Base-by-base conservation (phyloP, 2,113 vertebrate genomes). In the Platichthys stellatus region DNA sequence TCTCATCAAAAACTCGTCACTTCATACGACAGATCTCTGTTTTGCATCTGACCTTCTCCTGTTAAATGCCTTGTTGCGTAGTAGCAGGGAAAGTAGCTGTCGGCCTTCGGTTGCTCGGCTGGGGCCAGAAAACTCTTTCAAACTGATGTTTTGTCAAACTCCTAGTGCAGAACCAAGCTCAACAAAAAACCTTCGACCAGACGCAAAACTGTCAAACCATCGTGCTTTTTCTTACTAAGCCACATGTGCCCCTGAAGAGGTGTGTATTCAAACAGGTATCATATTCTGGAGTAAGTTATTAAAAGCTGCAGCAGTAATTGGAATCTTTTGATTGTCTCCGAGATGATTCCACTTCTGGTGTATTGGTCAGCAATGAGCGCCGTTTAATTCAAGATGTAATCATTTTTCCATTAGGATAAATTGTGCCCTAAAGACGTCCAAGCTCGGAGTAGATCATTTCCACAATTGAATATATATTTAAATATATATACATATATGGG, bases 1-100 rank as follows among this genome's bases (percentile, higher is more conserved):
- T 83, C 87, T 88, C 88, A 93, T 93, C 92, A 92, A 82, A 90
- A 81, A 56, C 76, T 91, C 57, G 76, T 91, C 89, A 86, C 65
- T 65, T 83, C 63, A 84, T 83, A 69, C 76, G 90, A 86, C 86
- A 85, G 79, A 86, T 90, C 81, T 91, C 73, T 82, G 75, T 90
- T 90, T 91, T 91, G 88, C 83, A 90, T 90, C 88, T 92, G 92
- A 93, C 91, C 90, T 93, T 93, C 88, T 87, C 71, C 76, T 82
- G 85, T 91, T 93, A 88, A 93, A 93, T 90, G 89, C 87, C 74
- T 83, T 89, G 88, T 88, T 92, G 91, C 82, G 83, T 75, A 73
- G 77, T 73, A 71, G 82, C 80, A 81, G 87, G 56, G 82, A 88
- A 89, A 86, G 85, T 75, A 80, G 74, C 86, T 88, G 87, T 86